phyloP scores from a whole-genome alignment of 2,888 invertebrate genomes.

The Hermaeophaga mercurialis region DNA sequence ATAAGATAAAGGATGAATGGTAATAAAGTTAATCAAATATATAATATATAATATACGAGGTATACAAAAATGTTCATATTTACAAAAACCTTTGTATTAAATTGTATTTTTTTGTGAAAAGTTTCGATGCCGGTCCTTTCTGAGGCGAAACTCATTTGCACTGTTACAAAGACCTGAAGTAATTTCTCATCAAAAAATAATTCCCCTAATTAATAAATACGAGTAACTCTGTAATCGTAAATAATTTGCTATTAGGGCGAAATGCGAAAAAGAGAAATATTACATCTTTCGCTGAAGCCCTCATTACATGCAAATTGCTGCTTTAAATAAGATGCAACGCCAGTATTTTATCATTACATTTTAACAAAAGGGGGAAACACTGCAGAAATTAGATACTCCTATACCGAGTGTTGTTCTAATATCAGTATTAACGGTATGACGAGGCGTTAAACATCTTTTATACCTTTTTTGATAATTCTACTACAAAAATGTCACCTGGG shows the following conservation, averaged over 20 bases:
- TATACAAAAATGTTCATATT: too few species aligned
- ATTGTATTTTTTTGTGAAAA: too few species aligned
- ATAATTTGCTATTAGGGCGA: constrained; percentile 6
- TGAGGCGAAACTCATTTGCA: not conserved
- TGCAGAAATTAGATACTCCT: not conserved
- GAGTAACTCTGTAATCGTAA: constrained; percentile 10
- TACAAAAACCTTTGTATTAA: too few species aligned
- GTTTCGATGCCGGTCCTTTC: too few species aligned
- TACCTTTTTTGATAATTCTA: too few species aligned
- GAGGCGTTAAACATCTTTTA: too few species aligned
- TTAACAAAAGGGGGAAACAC: constrained; percentile 9
- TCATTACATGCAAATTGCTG: constrained; percentile 18
- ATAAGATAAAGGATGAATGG: too few species aligned
- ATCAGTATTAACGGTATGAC: too few species aligned
- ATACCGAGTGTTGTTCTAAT: not conserved
- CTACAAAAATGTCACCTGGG: too few species aligned
- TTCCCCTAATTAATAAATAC: constrained; percentile 15
- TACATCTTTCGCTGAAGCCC: constrained; percentile 6
- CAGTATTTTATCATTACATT: constrained; percentile 11
- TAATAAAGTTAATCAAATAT: too few species aligned
- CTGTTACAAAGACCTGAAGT: not conserved
- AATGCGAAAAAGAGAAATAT: constrained; percentile 13
- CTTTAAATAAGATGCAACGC: constrained; percentile 5
- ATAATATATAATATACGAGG: too few species aligned
- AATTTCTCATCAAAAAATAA: constrained; percentile 5